Conservation (phyloP, 2,797 vertebrate species). For the Falco concolor region DNA sequence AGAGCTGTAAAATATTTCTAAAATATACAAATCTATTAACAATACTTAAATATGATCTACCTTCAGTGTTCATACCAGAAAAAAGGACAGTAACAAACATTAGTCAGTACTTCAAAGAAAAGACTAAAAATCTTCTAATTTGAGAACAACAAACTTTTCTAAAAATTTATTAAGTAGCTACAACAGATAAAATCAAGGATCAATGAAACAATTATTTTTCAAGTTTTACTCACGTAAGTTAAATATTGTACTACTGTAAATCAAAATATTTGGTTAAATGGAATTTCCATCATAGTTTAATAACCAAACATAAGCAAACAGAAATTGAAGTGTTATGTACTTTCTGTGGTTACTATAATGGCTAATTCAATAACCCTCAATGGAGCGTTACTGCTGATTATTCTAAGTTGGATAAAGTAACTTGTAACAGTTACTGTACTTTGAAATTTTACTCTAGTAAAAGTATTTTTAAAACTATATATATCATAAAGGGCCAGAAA, state of each 20-base stretch:
- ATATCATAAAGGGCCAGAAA: constrained; percentile 38
- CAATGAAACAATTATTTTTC: constrained; percentile 14
- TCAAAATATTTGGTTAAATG: constrained; percentile 57
- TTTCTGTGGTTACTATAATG: constrained; percentile 61
- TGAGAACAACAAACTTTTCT: background rate
- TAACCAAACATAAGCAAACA: constrained; percentile 65
- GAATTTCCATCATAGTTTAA: constrained; percentile 62
- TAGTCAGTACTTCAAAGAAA: background rate
- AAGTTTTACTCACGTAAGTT: constrained; percentile 46
- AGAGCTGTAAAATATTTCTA: background rate
- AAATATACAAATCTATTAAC: background rate
- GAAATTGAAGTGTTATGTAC: constrained; percentile 56
- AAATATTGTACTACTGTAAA: constrained; percentile 37
- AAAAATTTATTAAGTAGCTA: background rate
- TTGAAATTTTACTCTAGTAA: constrained; percentile 64
- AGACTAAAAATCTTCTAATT: background rate
- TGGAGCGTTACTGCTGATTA: constrained; percentile 68
- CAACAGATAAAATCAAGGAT: background rate
- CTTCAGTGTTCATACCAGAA: background rate
- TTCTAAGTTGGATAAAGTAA: constrained; percentile 70
- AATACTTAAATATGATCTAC: background rate
- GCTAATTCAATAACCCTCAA: constrained; percentile 69
- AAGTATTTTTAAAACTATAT: constrained; percentile 53
- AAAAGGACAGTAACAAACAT: background rate
- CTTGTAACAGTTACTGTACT: constrained; percentile 65